phyloP scores from a whole-genome alignment of 2,888 invertebrate species.

The Amphipoea lucens region DNA sequence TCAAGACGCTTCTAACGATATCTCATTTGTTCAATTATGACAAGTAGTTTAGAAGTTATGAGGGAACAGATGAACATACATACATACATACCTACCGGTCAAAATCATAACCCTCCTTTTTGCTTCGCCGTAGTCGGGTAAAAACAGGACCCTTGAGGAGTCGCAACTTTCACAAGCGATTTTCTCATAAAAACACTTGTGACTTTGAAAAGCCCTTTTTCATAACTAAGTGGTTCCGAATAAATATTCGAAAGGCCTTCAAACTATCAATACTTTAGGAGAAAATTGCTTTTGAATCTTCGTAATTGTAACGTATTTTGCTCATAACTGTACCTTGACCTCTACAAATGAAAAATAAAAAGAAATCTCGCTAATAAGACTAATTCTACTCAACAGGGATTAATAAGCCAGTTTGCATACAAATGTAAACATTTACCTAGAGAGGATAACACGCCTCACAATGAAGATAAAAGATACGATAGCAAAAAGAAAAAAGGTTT shows the following conservation, averaged over 20 bases:
- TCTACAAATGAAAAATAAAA: slow-evolving; percentile 26
- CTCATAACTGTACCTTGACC: background rate
- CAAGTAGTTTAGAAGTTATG: too few relatives aligned
- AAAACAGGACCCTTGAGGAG: too few relatives aligned
- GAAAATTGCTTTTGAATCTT: background rate
- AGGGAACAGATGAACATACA: too few relatives aligned
- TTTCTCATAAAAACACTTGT: background rate
- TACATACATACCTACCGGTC: too few relatives aligned
- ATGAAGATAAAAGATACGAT: slow-evolving; percentile 56
- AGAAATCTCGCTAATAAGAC: slow-evolving; percentile 31
- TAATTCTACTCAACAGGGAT: slow-evolving; percentile 35
- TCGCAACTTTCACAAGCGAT: background rate
- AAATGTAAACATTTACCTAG: slow-evolving; percentile 52
- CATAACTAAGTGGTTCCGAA: background rate
- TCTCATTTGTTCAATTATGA: too few relatives aligned
- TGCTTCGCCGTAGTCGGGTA: too few relatives aligned
- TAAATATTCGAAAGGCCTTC: background rate
- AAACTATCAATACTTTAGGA: background rate
- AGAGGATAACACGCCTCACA: slow-evolving; percentile 40
- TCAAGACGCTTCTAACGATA: too few relatives aligned
- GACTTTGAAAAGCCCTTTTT: background rate
- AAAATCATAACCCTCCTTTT: too few relatives aligned
- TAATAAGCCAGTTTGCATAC: slow-evolving; percentile 60
- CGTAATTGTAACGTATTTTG: background rate
- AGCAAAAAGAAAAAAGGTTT: slow-evolving; percentile 37